These are phyloP conservation scores for Xerus rutilus DNA, from an alignment of 2,797 vertebrate species.

Conservation along the genomic window DNA sequence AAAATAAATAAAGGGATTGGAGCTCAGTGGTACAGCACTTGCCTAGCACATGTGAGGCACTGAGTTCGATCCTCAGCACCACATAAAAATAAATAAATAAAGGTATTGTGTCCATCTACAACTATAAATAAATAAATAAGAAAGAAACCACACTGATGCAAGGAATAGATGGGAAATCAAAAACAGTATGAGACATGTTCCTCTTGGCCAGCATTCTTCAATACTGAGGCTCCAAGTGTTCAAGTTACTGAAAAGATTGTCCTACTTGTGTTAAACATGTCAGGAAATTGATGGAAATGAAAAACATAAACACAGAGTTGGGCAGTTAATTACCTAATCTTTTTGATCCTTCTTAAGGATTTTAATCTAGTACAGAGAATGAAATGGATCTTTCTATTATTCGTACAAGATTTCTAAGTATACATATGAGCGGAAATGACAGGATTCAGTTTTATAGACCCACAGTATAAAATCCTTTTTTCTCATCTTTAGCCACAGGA, in stretches of 20 bases:
- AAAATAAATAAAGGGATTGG: neutral
- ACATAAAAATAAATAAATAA: no score
- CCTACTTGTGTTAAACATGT: neutral
- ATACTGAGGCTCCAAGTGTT: neutral
- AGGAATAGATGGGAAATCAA: constrained; percentile 95
- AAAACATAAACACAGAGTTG: neutral
- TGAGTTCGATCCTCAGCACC: no score
- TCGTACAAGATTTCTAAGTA: neutral
- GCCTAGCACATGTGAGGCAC: no score
- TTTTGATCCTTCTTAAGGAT: neutral
- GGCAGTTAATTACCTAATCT: neutral
- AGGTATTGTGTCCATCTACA: no score
- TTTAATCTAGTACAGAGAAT: neutral
- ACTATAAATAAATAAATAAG: constrained; percentile 85
- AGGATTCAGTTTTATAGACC: neutral
- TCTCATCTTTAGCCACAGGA: neutral
- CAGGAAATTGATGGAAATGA: neutral
- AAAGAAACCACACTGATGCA: constrained; percentile 84
- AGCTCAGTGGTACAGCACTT: no score
- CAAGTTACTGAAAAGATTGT: neutral
- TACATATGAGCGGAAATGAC: neutral
- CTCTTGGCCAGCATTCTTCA: constrained; percentile 63
- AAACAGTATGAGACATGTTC: constrained; percentile 95
- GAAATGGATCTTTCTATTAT: neutral
- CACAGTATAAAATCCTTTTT: neutral